Conservation (phyloP, 2,797 vertebrate species). For the Bufotes viridis region DNA sequence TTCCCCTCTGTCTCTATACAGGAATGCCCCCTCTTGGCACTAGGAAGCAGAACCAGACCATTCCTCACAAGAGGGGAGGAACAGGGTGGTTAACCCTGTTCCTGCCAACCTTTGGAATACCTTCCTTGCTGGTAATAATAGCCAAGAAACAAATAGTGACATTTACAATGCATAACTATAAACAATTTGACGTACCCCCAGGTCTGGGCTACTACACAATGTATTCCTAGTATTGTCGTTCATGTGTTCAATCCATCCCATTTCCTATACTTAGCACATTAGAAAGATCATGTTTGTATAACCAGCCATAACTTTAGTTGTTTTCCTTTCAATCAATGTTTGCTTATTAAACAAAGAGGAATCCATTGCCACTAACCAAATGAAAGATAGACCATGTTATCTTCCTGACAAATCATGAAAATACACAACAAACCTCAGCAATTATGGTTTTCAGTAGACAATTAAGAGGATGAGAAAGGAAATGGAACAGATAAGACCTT, state of each 20-base stretch:
- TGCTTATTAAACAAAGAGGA: constrained; percentile 24
- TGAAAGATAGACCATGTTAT: constrained; percentile 10
- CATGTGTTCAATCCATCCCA: not conserved
- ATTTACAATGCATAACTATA: too few relatives aligned
- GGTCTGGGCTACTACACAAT: too few relatives aligned
- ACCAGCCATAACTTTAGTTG: not conserved
- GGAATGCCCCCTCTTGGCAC: too few relatives aligned
- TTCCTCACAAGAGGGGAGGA: too few relatives aligned
- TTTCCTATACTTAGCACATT: not conserved
- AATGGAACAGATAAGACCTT: constrained; percentile 17
- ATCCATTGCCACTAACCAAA: constrained; percentile 24
- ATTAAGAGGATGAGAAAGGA: not conserved
- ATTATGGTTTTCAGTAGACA: constrained; percentile 22
- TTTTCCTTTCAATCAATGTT: not conserved
- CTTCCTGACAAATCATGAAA: constrained; percentile 15
- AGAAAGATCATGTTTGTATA: not conserved
- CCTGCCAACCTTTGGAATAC: too few relatives aligned
- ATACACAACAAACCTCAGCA: constrained; percentile 12
- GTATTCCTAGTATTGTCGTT: not conserved
- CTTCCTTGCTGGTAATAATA: too few relatives aligned
- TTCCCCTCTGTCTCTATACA: too few relatives aligned
- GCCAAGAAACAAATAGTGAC: too few relatives aligned
- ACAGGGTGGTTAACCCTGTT: too few relatives aligned
- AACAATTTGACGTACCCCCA: too few relatives aligned
- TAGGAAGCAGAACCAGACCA: too few relatives aligned